Evolutionary conservation across 1,140 invertebrate species (phyloP), one percentile per base, ranked within the genome.

Genomic region (Heliconius hewitsoni): DNA sequence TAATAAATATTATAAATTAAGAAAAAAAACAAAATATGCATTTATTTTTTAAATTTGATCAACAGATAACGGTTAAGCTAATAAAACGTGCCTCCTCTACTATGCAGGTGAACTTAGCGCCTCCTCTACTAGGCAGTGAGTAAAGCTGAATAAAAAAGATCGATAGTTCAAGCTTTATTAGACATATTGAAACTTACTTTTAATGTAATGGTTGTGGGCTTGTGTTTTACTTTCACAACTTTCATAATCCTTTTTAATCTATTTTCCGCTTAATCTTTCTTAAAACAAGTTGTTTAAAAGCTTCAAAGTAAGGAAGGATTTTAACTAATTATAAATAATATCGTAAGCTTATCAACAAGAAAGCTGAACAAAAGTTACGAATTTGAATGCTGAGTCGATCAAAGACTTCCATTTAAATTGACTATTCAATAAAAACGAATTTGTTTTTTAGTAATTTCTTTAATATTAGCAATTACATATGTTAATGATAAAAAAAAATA

Each of bases 221-320:
- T 23, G 23, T 23, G 23, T 23, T 23, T 23, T 23, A 23, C 23
- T 23, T 23, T 23, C 57, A 76, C 39, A 76, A 76, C 23, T 70
- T 76, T 70, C 9, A 55, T 70, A 80, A 80, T 80, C 79, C 71
- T 1, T 34, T 74, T 74, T 30, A 34, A 42, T 76, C 74, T 66
- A 71, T 34, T 60, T 42, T 37, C 52, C 39, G 74, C 74, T 73
- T 76, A 66, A 75, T 80, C 79, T 80, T 76, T 71, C 52, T 73
- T 55, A 39, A 76, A 55, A 66, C 60, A 66, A 72, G 52, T 55
- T 74, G 73, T 55, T 75, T n/a, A 1, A 39, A 55, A 30, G 37
- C 30, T 57, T 34, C 50, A 19, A 72, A 42, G 71, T 66, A 66
- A 66, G 4, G 60, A 66, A 66, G 60, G 60, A 66, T 66, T 66